Percentiles rank a stretch among this genome's conserved stretches.
phyloP scores from a whole-genome alignment of 2,888 invertebrate species.

The Torymus aiolomorphi region DNA sequence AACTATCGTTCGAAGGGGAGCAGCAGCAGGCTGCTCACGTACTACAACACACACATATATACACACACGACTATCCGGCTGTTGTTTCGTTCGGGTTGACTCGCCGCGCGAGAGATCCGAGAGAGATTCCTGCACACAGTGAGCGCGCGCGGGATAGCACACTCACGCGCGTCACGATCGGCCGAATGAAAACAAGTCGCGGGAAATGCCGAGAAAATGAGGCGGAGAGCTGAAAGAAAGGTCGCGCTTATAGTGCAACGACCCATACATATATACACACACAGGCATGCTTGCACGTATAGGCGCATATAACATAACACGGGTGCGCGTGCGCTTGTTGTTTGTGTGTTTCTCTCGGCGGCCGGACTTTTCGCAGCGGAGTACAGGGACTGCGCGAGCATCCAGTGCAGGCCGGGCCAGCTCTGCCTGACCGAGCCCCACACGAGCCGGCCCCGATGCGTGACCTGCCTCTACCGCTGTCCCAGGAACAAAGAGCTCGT shows the following conservation, averaged over 20 bases:
- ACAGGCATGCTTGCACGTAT: too few species aligned
- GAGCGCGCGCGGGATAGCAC: not conserved
- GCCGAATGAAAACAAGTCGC: not conserved
- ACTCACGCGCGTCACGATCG: conserved; percentile 12
- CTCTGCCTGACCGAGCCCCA: conserved; percentile 82
- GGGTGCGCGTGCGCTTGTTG: not conserved
- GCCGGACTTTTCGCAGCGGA: conserved; percentile 75
- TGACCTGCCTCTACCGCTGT: conserved; percentile 82
- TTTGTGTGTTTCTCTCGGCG: not conserved
- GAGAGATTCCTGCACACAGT: too few species aligned
- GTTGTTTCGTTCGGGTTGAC: too few species aligned
- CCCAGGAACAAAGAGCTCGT: conserved; percentile 74
- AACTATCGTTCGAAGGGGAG: not conserved
- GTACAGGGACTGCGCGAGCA: conserved; percentile 81
- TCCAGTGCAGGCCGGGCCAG: conserved; percentile 82
- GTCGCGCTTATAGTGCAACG: too few species aligned
- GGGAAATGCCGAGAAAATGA: too few species aligned
- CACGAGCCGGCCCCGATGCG: conserved; percentile 83
- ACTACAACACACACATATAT: not conserved
- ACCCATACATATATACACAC: too few species aligned
- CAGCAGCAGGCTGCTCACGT: not conserved
- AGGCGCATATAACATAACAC: too few species aligned
- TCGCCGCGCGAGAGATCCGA: too few species aligned
- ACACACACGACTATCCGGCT: too few species aligned
- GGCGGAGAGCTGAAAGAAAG: too few species aligned